Evolutionary conservation across 2,113 vertebrate species (phyloP).

Genomic region (Jacana jacana): DNA sequence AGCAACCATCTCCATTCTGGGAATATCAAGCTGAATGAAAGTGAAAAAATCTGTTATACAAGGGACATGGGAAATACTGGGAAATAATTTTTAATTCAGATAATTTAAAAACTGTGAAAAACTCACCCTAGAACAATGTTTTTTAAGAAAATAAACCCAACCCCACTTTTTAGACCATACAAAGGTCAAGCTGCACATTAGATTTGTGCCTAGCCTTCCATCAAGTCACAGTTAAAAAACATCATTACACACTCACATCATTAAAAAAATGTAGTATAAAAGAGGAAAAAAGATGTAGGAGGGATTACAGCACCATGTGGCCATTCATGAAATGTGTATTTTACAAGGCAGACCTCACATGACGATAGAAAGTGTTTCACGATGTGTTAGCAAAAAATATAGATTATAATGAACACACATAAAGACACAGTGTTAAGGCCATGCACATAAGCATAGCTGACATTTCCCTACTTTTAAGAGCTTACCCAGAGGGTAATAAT

Average conservation of each 20-base stretch:
- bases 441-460: neutral
- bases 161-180: neutral
- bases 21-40: neutral
- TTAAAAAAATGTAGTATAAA: neutral
- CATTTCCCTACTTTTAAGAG: slow-evolving; percentile 15
- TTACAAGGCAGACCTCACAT: slow-evolving; percentile 53
- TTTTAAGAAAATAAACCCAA: neutral
- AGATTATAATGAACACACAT: slow-evolving; percentile 42
- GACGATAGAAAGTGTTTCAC: slow-evolving; percentile 48
- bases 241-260: slow-evolving; percentile 1
- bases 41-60: neutral
- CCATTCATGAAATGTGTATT: slow-evolving; percentile 53
- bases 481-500: neutral
- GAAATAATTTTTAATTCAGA: neutral
- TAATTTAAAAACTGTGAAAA: neutral
- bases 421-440: slow-evolving; percentile 44
- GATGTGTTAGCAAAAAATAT: slow-evolving; percentile 39
- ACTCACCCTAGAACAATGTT: neutral
- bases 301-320: slow-evolving; percentile 44
- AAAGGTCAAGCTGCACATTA: neutral
- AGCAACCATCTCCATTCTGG: neutral
- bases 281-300: neutral
- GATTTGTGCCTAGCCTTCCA: neutral
- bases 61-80: neutral
- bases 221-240: neutral